phyloP scores from a whole-genome alignment of 2,888 invertebrate species.

The Coremacera marginata region DNA sequence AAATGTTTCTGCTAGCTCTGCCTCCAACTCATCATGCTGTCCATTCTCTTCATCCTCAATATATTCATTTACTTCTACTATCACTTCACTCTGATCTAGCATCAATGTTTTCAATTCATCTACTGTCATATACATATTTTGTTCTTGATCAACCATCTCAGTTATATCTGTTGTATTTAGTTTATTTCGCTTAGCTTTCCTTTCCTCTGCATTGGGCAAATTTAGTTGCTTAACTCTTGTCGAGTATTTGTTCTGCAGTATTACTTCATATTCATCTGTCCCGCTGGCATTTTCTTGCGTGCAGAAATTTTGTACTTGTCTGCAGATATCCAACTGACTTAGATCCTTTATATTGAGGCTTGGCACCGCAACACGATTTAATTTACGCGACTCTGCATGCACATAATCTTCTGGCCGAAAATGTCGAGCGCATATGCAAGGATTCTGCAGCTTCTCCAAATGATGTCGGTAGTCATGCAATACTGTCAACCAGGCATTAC shows the following conservation, averaged over 20 bases:
- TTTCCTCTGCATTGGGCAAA: neutral
- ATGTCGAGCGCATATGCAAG: constrained; percentile 53
- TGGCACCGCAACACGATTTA: constrained; percentile 56
- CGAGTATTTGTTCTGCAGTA: too few species aligned
- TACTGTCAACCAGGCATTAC: constrained; percentile 48
- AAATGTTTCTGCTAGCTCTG: neutral
- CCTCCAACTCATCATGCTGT: neutral
- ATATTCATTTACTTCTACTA: neutral
- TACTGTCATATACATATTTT: neutral
- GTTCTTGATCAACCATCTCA: neutral
- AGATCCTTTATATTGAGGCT: constrained; percentile 52
- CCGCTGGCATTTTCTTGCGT: neutral
- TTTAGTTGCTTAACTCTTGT: neutral
- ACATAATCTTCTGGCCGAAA: constrained; percentile 56
- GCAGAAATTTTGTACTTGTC: neutral
- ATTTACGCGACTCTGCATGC: constrained; percentile 50
- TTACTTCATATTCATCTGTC: neutral
- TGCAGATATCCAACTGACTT: constrained; percentile 43
- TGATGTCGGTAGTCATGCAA: constrained; percentile 44
- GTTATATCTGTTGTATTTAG: neutral
- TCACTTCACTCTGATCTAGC: neutral
- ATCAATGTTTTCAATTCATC: neutral
- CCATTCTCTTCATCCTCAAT: neutral
- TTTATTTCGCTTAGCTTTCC: neutral
- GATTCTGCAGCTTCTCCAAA: constrained; percentile 28